phyloP scores from a whole-genome alignment of 2,797 vertebrate genomes.

The Megaceryle alcyon region DNA sequence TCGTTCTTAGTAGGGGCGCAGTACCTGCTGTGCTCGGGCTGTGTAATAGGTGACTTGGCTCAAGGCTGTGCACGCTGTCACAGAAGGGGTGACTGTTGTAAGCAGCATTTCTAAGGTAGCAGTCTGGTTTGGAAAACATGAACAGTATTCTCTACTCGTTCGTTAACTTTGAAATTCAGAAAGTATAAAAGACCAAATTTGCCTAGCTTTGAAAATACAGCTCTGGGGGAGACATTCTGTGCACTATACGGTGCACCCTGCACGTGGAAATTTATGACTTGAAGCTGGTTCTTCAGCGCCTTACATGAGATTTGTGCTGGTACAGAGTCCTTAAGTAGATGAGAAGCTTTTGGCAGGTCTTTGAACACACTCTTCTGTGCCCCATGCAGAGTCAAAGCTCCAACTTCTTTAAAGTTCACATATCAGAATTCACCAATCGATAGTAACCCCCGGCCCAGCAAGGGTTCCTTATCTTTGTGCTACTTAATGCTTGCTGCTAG shows the following conservation, averaged over 20 bases:
- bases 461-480: not conserved
- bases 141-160: not conserved
- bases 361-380: not conserved
- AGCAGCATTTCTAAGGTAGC: not conserved
- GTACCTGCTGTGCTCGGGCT: not conserved
- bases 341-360: not conserved
- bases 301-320: not conserved
- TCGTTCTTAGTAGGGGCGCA: no score
- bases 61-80: not conserved
- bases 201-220: not conserved
- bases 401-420: not conserved
- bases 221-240: not conserved
- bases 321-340: not conserved
- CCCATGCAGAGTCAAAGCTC: not conserved
- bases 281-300: not conserved
- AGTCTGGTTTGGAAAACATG: not conserved
- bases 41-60: fast-evolving
- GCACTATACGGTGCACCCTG: fast-evolving
- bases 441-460: not conserved
- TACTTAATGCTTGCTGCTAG: not conserved
- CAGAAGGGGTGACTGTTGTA: not conserved
- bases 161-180: not conserved
- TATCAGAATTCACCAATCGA: not conserved
- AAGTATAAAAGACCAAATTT: not conserved
- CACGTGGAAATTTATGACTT: not conserved